phyloP scores from a whole-genome alignment of 30 jellyfish, hydroid and myxozoan species.

The Aurelia aurita complex sp. Pacific region DNA sequence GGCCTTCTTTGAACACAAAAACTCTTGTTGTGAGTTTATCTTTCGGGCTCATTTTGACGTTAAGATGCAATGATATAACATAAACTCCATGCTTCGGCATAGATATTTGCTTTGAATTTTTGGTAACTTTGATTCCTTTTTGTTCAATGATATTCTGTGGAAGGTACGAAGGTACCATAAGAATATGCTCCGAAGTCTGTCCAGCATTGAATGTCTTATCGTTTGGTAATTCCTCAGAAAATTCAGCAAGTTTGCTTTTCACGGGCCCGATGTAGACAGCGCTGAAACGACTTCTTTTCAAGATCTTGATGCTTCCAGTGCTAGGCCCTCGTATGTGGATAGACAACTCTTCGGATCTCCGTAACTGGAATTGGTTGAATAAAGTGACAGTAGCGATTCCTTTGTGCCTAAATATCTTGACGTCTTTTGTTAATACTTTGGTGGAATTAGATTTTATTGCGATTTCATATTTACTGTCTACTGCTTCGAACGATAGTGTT shows the following conservation, averaged over 20 bases:
- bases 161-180: background rate
- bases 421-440: constrained; percentile 5
- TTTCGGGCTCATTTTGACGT: constrained; percentile 25
- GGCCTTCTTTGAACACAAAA: constrained; percentile 36
- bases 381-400: constrained; percentile 46
- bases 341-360: background rate
- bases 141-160: constrained; percentile 23
- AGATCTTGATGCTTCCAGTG: background rate
- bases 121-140: background rate
- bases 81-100: constrained; percentile 65
- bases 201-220: constrained; percentile 10
- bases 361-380: constrained; percentile 6
- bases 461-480: constrained; percentile 29
- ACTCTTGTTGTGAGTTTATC: constrained; percentile 32
- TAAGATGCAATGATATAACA: constrained; percentile 24
- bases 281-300: constrained; percentile 33
- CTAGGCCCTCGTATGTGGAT: constrained; percentile 5
- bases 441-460: background rate
- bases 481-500: constrained; percentile 31
- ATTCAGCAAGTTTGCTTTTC: constrained; percentile 14
- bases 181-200: background rate
- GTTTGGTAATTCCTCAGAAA: constrained; percentile 10
- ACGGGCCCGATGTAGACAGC: constrained; percentile 39
- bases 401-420: background rate
- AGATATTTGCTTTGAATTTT: constrained; percentile 17